phyloP scores from a whole-genome alignment of 2,113 vertebrate genomes.

The Eptesicus fuscus region DNA sequence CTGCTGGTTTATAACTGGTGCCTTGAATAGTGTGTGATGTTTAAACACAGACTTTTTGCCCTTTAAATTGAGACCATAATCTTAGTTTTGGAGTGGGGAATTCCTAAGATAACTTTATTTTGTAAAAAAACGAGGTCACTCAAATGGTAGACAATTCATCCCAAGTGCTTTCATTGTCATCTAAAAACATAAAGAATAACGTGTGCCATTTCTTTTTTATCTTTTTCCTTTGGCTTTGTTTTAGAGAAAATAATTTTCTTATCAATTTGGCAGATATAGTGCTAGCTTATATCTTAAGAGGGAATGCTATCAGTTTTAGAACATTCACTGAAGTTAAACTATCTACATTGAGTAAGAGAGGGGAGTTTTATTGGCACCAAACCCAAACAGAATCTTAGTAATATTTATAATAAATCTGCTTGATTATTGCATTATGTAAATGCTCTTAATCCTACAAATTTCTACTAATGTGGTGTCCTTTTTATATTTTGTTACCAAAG shows the following conservation, averaged over 20 bases:
- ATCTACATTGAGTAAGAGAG: conserved; percentile 63
- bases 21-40: neutral
- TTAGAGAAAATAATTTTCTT: conserved; percentile 75
- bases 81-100: conserved; percentile 49
- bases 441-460: conserved; percentile 22
- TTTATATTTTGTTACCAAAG: conserved; percentile 13
- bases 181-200: conserved; percentile 67
- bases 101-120: conserved; percentile 77
- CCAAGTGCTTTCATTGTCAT: conserved; percentile 69
- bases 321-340: conserved; percentile 71
- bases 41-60: conserved; percentile 55
- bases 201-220: conserved; percentile 75
- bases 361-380: conserved; percentile 54
- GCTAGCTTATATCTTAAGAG: conserved; percentile 64
- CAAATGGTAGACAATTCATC: conserved; percentile 70
- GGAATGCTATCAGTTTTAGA: conserved; percentile 70
- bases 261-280: conserved; percentile 69
- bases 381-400: conserved; percentile 68
- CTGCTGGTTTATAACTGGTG: conserved; percentile 28
- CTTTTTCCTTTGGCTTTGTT: conserved; percentile 75
- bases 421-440: conserved; percentile 48
- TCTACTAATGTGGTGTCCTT: neutral
- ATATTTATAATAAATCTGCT: conserved; percentile 56
- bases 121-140: conserved; percentile 56
- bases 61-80: conserved; percentile 44